phyloP scores from a whole-genome alignment of 2,888 invertebrate species.

The Acrobeloides nanus region DNA sequence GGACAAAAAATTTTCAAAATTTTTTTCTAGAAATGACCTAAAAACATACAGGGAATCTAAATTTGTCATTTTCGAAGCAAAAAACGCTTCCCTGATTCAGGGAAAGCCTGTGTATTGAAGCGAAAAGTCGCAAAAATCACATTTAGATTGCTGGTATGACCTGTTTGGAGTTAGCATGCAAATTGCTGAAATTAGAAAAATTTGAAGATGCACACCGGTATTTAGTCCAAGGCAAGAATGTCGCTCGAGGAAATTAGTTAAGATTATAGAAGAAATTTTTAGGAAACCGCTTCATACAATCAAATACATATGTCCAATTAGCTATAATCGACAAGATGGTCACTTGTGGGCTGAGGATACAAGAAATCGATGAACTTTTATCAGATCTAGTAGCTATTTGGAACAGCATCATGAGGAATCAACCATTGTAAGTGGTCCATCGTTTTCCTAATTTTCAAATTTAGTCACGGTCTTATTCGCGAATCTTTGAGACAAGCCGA shows the following conservation, averaged over 20 bases:
- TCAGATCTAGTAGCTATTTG: slow-evolving; percentile 12
- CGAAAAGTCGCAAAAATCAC: too few relatives aligned
- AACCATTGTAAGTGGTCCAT: slow-evolving; percentile 7
- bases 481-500: slow-evolving; percentile 14
- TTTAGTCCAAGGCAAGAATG: too few relatives aligned
- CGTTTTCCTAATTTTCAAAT: neutral
- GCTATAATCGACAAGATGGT: slow-evolving; percentile 16
- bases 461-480: slow-evolving; percentile 14
- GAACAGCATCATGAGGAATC: slow-evolving; percentile 7
- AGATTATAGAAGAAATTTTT: slow-evolving; percentile 4
- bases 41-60: too few relatives aligned
- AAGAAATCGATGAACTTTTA: slow-evolving; percentile 7
- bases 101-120: too few relatives aligned
- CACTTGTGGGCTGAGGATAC: neutral
- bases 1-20: too few relatives aligned
- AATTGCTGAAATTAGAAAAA: slow-evolving; percentile 6
- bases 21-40: too few relatives aligned
- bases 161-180: slow-evolving; percentile 15
- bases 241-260: slow-evolving; percentile 18
- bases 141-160: slow-evolving; percentile 9
- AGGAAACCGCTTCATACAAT: slow-evolving; percentile 17
- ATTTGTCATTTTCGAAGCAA: too few relatives aligned
- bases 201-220: slow-evolving; percentile 12
- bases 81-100: too few relatives aligned
- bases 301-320: slow-evolving; percentile 10